Evolutionary conservation across 2,888 invertebrate genomes (phyloP), one percentile per base, ranked within the genome.

Genomic region (Pyrocoelia pectoralis): DNA sequence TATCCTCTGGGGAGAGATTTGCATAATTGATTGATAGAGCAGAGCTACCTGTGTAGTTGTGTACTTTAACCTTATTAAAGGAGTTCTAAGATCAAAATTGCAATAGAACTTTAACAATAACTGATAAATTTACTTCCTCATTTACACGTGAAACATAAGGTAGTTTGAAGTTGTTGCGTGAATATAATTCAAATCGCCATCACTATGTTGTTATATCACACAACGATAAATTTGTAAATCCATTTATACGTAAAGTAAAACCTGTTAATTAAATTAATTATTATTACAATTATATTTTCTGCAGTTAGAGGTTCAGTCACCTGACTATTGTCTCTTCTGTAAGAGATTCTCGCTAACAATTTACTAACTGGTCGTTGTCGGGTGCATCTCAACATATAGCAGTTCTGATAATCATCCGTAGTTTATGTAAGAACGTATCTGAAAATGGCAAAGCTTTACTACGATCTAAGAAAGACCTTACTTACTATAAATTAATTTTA

Each of bases 391-490:
- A 72, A 68, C 68, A 65, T n/a, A n/a, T 70, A 68, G 72, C 71
- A 72, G 72, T 73, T 70, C 69, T 70, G 73, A 74, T 75, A 74
- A 75, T 75, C 74, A 75, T 74, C 73, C 75, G 72, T 72, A 66
- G 67, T 70, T 72, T 70, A 70, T 69, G 65, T 67, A 66, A 64
- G 65, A 63, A 58, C 53, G n/a, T n/a, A 59, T 61, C 54, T 55
- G 19, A 56, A 57, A 56, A 57, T 62, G 61, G 66, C 67, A 66
- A 54, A 62, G 52, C 57, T 62, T 48, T 55, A 41, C 65, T 53
- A 52, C 38, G 12, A 40, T 28, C 61, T 43, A 56, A 51, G 24
- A 33, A 12, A 43, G 12, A 33, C 56, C 51, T 56, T 52, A 61
- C 46, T n/a, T n/a, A n/a, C n/a, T n/a, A 62, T 56, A 62, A 56